Base-by-base conservation (phyloP, 2,888 invertebrate genomes). In the Escarpia spicata region DNA sequence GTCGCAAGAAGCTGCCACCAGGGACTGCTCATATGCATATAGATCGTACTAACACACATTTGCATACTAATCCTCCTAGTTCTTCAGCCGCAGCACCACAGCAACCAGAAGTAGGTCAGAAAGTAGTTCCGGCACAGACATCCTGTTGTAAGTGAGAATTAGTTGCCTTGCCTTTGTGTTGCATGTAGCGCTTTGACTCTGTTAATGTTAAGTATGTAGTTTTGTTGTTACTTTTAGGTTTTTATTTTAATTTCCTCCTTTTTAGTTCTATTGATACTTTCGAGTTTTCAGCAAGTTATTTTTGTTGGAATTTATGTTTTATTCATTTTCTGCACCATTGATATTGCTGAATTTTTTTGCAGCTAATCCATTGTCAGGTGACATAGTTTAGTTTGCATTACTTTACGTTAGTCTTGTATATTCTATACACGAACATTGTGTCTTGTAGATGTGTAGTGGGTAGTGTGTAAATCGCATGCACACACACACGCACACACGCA, bases 31-130 rank as follows among this genome's bases (percentile, higher is more conserved):
- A 26, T 75, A 26, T 75, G 75, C 75, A 75, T 26, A 26, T 26
- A n/a, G 19, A 15, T 75, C 75, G n/a, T 75, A 75, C 75, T 75
- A 75, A 75, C 75, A 75, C n/a, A 26, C 75, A n/a, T 75, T 26
- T n/a, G 75, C 75, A 75, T 75, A 75, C 75, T 75, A 75, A 75
- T 26, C 19, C n/a, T 6, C 75, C 75, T 75, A 75, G 75, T 75
- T 15, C 26, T 75, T 75, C 75, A 26, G 19, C 75, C 26, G 75
- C 75, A 26, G 0, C 75, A n/a, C 75, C 75, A 75, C 75, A 26
- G n/a, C 75, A n/a, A 75, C 75, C n/a, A n/a, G 75, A 75, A 75
- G 75, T 75, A 75, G 75, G n/a, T 75, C 75, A 75, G n/a, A 75
- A 52, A 52, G 8, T 52, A 52, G 52, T 52, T 52, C 52, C 52